phyloP scores from a whole-genome alignment of 2,113 vertebrate species.

The Cinclus cinclus region DNA sequence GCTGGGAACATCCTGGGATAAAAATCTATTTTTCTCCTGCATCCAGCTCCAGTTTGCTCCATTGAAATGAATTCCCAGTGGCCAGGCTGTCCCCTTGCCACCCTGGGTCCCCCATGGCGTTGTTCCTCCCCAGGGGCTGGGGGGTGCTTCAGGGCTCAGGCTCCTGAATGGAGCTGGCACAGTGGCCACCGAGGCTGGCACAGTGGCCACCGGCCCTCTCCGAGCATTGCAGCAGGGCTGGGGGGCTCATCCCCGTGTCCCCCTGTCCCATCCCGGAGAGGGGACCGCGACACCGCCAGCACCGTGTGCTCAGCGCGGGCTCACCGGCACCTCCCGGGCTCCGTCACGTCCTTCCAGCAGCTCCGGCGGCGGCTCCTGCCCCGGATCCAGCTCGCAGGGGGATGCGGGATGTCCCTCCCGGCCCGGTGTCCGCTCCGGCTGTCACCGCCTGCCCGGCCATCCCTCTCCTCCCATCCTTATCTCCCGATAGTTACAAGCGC shows the following conservation, averaged over 20 bases:
- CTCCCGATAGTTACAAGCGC: not conserved
- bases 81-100: not conserved
- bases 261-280: rapidly evolving
- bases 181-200: not conserved
- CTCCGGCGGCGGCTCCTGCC: not conserved
- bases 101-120: rapidly evolving
- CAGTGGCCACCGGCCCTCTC: not conserved
- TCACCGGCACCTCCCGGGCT: not conserved
- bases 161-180: not conserved
- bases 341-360: not conserved
- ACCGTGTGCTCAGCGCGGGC: not conserved
- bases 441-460: not conserved
- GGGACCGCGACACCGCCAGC: rapidly evolving
- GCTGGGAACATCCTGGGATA: not conserved
- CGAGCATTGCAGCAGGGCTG: not conserved
- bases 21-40: not conserved
- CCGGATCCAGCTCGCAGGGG: rapidly evolving
- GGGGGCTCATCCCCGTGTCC: rapidly evolving
- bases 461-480: not conserved
- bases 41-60: not conserved
- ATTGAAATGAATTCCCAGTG: rapidly evolving
- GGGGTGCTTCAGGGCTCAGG: not conserved
- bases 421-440: not conserved
- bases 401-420: not conserved
- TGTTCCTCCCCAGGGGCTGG: rapidly evolving